A percentile compares a stretch with the other conserved stretches of the same genome.
These are phyloP conservation scores for Aproaerema taeniolella DNA, from an alignment of 2,888 invertebrate species.

Conservation along the genomic window DNA sequence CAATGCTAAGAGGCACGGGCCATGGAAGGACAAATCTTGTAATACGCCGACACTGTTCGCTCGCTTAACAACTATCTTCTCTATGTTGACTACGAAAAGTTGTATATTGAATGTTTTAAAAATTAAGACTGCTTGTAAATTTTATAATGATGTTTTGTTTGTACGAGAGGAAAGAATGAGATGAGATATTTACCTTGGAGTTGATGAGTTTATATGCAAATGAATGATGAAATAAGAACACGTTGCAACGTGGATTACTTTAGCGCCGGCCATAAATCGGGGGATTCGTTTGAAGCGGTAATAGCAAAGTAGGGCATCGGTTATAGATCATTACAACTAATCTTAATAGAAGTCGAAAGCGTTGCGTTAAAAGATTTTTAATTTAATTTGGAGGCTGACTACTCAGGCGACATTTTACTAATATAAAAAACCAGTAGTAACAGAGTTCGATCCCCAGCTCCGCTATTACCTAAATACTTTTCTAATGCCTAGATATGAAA, in stretches of 20 bases:
- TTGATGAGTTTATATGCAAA: too few relatives aligned
- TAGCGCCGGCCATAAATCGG: conserved; percentile 36
- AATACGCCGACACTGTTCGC: conserved; percentile 2
- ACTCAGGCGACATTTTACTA: too few relatives aligned
- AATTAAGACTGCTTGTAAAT: conserved; percentile 7
- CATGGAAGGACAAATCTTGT: conserved; percentile 30
- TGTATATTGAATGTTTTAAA: neutral
- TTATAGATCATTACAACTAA: conserved; percentile 15
- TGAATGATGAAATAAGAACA: too few relatives aligned
- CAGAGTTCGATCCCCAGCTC: too few relatives aligned
- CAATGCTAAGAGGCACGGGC: conserved; percentile 68
- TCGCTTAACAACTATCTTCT: neutral
- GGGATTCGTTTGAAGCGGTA: conserved; percentile 31
- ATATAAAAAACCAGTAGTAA: too few relatives aligned
- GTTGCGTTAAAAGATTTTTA: too few relatives aligned
- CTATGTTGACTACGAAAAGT: neutral
- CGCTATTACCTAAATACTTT: too few relatives aligned
- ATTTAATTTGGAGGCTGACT: too few relatives aligned
- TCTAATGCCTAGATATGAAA: too few relatives aligned
- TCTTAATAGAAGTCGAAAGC: too few relatives aligned
- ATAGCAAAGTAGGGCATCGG: conserved; percentile 33
- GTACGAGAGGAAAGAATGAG: conserved; percentile 5
- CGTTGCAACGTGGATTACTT: conserved; percentile 36
- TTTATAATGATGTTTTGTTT: conserved; percentile 10
- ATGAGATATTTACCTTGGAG: conserved; percentile 1